Percentiles rank a stretch among this genome's conserved stretches.
These are phyloP conservation scores for Poecile atricapillus DNA, from an alignment of 2,113 vertebrate species.

Conservation along the genomic window DNA sequence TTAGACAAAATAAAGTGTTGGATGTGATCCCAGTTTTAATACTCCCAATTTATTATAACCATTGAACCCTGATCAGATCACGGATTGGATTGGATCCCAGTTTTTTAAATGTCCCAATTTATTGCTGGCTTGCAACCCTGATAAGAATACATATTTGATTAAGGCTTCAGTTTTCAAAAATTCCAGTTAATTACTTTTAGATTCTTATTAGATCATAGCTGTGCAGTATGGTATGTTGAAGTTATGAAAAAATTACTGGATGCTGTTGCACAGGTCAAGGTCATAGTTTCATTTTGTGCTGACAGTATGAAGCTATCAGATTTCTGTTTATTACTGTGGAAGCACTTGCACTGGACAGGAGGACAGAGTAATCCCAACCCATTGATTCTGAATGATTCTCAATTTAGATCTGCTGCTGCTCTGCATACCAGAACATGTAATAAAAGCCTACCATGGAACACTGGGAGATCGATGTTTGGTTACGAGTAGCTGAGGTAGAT, in stretches of 20 bases:
- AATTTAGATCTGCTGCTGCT: constrained; percentile 41
- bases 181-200: constrained; percentile 80
- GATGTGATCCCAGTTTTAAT: constrained; percentile 80
- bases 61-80: constrained; percentile 82
- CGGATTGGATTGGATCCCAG: constrained; percentile 77
- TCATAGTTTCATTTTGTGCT: constrained; percentile 67
- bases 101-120: constrained; percentile 81
- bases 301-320: constrained; percentile 66
- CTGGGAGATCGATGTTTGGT: background rate
- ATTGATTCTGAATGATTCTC: constrained; percentile 50
- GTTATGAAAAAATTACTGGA: constrained; percentile 70
- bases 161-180: constrained; percentile 71
- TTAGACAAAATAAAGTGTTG: constrained; percentile 78
- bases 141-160: constrained; percentile 79
- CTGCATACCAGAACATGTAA: constrained; percentile 37
- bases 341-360: constrained; percentile 51
- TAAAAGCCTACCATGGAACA: background rate
- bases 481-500: background rate
- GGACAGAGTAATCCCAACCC: constrained; percentile 36
- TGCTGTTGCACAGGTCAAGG: constrained; percentile 68
- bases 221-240: constrained; percentile 52
- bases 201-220: constrained; percentile 75
- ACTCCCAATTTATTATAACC: constrained; percentile 81
- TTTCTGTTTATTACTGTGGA: constrained; percentile 66
- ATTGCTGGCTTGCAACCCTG: constrained; percentile 75